Conservation (phyloP, 2,113 vertebrate species). For the Mustela nigripes region DNA sequence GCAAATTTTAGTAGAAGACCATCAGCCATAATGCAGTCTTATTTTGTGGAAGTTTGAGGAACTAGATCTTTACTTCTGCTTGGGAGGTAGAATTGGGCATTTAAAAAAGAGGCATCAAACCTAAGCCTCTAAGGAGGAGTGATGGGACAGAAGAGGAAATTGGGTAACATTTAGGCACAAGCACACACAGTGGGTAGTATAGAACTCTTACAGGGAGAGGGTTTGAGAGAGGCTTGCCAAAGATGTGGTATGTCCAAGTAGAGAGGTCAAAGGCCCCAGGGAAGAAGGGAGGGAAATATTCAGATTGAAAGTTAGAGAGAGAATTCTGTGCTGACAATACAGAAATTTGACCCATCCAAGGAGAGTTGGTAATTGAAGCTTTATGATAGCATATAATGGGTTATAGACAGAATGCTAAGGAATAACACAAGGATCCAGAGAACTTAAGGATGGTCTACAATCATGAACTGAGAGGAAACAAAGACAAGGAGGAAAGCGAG, state of each 20-base stretch:
- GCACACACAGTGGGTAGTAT: background rate
- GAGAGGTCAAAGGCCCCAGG: background rate
- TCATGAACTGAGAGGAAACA: background rate
- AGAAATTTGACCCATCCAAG: background rate
- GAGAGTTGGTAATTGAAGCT: background rate
- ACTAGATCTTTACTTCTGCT: background rate
- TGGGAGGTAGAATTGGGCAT: background rate
- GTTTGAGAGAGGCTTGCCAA: background rate
- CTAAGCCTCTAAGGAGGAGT: background rate
- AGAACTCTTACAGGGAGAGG: background rate
- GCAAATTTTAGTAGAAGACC: background rate
- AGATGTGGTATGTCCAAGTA: background rate
- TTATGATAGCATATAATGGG: background rate
- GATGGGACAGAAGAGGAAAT: background rate
- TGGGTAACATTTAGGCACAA: background rate
- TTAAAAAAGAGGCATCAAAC: background rate
- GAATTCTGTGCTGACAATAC: background rate
- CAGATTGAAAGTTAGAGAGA: background rate
- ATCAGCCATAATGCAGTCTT: background rate
- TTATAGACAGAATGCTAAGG: background rate
- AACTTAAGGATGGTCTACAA: background rate
- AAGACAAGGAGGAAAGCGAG: background rate
- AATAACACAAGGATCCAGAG: background rate
- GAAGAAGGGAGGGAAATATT: background rate
- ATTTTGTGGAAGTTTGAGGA: background rate